These are phyloP conservation scores for Lacerta agilis DNA, from an alignment of 2,797 vertebrate species.

Conservation along the genomic window DNA sequence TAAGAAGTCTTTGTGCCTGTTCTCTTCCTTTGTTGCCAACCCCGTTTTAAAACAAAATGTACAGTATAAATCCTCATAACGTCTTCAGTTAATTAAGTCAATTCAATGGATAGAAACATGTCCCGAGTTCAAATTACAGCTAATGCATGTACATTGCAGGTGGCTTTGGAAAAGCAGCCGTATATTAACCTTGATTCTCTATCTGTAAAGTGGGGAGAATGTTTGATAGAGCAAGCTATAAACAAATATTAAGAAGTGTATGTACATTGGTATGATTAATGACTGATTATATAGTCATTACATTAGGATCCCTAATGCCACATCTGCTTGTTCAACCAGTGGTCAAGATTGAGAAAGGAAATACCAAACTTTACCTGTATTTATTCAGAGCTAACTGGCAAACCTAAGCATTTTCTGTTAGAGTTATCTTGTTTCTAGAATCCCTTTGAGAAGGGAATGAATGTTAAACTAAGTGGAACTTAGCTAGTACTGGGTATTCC, in stretches of 20 bases:
- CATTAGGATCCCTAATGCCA: neutral
- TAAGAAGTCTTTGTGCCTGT: constrained; percentile 16
- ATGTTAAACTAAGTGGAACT: neutral
- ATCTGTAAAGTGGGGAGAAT: neutral
- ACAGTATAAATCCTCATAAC: neutral
- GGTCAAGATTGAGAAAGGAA: neutral
- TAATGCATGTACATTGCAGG: neutral
- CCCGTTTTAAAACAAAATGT: constrained; percentile 44
- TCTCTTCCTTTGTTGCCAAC: constrained; percentile 27
- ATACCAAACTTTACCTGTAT: no score
- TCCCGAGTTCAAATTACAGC: neutral
- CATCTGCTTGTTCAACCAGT: neutral
- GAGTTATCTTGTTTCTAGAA: neutral
- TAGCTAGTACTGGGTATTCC: neutral
- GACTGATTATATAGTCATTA: neutral
- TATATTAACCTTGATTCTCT: neutral
- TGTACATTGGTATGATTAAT: neutral
- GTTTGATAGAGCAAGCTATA: neutral
- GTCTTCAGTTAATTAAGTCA: constrained; percentile 42
- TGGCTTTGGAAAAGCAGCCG: neutral
- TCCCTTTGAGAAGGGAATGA: neutral
- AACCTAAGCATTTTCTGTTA: neutral
- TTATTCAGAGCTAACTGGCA: neutral
- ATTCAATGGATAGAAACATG: neutral
- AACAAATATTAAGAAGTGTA: neutral